Conservation (phyloP, 2,113 vertebrate genomes). For the Gallinago media region DNA sequence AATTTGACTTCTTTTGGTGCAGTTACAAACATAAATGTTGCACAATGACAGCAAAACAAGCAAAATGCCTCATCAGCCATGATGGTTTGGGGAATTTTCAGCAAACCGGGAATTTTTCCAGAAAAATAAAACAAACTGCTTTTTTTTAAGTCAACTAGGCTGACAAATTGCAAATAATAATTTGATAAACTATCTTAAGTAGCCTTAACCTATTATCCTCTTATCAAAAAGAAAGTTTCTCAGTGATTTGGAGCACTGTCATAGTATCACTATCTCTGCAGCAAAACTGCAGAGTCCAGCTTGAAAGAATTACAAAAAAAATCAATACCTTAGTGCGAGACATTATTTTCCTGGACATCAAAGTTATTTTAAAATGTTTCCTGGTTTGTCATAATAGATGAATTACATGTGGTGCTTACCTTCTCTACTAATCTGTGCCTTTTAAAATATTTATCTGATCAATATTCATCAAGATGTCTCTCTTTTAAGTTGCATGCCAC, state of each 20-base stretch:
- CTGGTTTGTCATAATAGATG: neutral
- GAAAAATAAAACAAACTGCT: neutral
- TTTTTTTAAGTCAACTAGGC: neutral
- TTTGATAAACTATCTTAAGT: neutral
- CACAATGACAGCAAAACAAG: neutral
- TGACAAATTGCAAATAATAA: neutral
- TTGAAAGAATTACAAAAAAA: constrained; percentile 21
- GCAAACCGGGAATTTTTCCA: neutral
- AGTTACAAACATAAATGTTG: neutral
- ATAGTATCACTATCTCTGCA: neutral
- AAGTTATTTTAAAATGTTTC: neutral
- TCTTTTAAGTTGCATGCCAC: neutral
- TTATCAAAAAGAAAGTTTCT: neutral
- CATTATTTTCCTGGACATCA: neutral
- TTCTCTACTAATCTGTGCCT: neutral
- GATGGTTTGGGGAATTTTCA: neutral
- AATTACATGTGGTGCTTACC: neutral
- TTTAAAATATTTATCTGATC: constrained; percentile 44
- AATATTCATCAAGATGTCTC: neutral
- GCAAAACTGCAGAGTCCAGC: neutral
- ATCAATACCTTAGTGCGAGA: neutral
- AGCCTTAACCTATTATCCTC: neutral
- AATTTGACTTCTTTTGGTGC: neutral
- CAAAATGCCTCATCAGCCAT: neutral
- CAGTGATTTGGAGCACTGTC: neutral